Conservation (phyloP, 1,140 invertebrate genomes). For the Venustaconcha ellipsiformis region DNA sequence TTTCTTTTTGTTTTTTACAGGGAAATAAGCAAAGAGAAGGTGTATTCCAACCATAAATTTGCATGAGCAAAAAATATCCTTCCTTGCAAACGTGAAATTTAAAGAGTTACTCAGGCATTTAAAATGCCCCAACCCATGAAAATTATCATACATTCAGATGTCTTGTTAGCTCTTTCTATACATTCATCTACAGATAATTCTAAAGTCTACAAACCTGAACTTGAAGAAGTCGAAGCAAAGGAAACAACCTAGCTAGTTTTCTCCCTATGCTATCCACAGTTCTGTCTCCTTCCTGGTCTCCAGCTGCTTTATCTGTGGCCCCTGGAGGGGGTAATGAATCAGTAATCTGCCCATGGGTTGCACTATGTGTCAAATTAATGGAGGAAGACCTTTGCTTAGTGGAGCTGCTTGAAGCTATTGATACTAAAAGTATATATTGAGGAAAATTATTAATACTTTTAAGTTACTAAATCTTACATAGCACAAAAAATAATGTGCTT, state of each 20-base stretch:
- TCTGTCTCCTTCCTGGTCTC: slow-evolving; percentile 8
- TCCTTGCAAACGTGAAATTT: too few species aligned
- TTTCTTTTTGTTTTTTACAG: too few species aligned
- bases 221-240: slow-evolving; percentile 55
- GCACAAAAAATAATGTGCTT: too few species aligned
- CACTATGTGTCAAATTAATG: slow-evolving; percentile 31
- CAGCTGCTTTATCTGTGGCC: slow-evolving; percentile 11
- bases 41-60: too few species aligned
- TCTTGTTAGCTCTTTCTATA: too few species aligned
- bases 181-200: too few species aligned
- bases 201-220: slow-evolving; percentile 50
- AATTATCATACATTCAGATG: too few species aligned
- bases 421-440: slow-evolving; percentile 38
- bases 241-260: slow-evolving; percentile 48
- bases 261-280: slow-evolving; percentile 32
- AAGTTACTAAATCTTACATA: too few species aligned
- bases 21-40: too few species aligned
- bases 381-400: slow-evolving; percentile 38
- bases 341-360: slow-evolving; percentile 30
- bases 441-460: background rate
- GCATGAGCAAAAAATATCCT: too few species aligned
- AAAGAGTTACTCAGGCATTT: too few species aligned
- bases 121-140: too few species aligned
- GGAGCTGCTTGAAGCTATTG: slow-evolving; percentile 52
- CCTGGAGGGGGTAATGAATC: slow-evolving; percentile 14